Evolutionary conservation across 2,113 vertebrate species (phyloP).

Genomic region (Bettongia penicillata): DNA sequence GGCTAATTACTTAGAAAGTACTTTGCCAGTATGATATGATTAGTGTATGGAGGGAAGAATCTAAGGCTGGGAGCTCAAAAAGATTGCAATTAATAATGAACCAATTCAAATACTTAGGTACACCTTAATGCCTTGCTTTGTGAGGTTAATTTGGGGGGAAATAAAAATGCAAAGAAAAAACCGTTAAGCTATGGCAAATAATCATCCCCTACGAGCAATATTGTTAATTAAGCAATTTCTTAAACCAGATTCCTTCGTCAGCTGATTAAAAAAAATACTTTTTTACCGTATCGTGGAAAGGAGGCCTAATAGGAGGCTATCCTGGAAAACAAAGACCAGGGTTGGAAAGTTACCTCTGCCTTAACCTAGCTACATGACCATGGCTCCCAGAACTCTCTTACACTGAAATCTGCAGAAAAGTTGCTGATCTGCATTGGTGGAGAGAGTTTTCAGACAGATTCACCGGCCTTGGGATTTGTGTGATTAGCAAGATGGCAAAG

Average conservation of each 20-base stretch:
- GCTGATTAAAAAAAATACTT: neutral
- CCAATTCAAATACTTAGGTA: constrained; percentile 12
- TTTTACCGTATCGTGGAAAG: neutral
- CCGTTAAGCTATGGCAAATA: constrained; percentile 19
- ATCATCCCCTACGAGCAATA: constrained; percentile 21
- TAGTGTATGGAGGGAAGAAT: constrained; percentile 66
- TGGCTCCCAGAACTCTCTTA: no score
- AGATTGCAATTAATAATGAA: constrained; percentile 63
- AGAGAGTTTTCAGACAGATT: no score
- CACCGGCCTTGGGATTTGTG: no score
- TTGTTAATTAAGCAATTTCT: constrained; percentile 20
- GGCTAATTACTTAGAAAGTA: constrained; percentile 2
- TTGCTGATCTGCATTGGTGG: no score
- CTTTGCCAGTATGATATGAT: constrained; percentile 67
- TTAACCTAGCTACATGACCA: no score
- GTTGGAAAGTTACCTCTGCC: no score
- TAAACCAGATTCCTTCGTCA: constrained; percentile 1
- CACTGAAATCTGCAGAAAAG: no score
- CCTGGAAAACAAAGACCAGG: no score
- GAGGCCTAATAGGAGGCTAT: neutral
- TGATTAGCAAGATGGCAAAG: no score
- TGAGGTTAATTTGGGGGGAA: neutral
- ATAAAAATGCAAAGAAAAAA: constrained; percentile 43
- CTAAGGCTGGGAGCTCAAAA: constrained; percentile 59
- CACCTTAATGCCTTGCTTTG: neutral